phyloP scores from a whole-genome alignment of 2,113 vertebrate species.

The Caracal caracal region DNA sequence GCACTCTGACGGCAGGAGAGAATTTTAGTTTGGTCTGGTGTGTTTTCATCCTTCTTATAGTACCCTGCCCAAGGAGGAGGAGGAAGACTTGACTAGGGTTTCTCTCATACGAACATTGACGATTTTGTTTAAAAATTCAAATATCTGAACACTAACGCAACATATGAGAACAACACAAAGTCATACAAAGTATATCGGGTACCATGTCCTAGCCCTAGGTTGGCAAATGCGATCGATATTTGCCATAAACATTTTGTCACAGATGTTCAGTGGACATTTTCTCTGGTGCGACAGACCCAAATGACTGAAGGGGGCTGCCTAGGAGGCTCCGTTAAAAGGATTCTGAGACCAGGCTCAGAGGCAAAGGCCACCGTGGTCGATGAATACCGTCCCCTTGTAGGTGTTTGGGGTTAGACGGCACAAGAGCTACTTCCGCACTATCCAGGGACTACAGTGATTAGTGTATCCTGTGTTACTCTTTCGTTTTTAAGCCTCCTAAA shows the following conservation, averaged over 20 bases:
- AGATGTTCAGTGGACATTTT: not conserved
- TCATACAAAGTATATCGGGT: not conserved
- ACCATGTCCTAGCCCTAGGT: not conserved
- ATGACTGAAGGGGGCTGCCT: not conserved
- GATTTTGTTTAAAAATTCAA: not conserved
- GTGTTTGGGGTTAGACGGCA: rapidly evolving
- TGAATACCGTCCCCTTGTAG: too few species aligned
- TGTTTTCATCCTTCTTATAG: not conserved
- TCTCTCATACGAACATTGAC: not conserved
- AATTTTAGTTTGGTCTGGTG: not conserved
- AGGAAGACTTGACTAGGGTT: not conserved
- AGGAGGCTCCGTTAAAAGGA: not conserved
- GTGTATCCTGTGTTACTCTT: not conserved
- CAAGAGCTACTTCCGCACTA: not conserved
- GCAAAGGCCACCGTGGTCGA: not conserved
- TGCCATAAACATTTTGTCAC: not conserved
- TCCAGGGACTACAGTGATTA: not conserved
- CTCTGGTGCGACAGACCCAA: not conserved
- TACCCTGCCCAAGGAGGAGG: not conserved
- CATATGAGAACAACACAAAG: not conserved
- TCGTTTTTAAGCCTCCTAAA: not conserved
- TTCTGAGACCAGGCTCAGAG: not conserved
- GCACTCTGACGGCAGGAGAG: not conserved
- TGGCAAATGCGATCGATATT: not conserved
- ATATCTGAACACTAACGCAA: not conserved